A percentile compares a stretch with the other conserved stretches of the same genome.
These are phyloP conservation scores for Ypsolopha sequella DNA, from an alignment of 2,888 invertebrate genomes.

Conservation along the genomic window DNA sequence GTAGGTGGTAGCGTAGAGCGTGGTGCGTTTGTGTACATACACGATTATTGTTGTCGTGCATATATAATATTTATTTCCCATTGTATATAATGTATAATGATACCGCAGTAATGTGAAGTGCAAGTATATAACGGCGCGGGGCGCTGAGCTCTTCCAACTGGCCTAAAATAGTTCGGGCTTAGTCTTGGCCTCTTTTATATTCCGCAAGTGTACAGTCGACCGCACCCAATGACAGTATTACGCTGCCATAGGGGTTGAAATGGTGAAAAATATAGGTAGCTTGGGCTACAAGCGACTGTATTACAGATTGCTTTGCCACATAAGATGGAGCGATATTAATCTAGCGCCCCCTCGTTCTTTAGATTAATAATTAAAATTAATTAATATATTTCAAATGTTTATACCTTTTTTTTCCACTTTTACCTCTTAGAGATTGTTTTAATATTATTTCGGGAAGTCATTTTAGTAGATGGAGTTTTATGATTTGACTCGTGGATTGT, in stretches of 20 bases:
- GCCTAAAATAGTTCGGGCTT: neutral
- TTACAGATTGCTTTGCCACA: too few relatives aligned
- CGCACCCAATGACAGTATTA: too few relatives aligned
- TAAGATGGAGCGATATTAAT: neutral
- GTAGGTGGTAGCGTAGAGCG: conserved; percentile 21
- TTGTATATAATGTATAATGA: conserved; percentile 66
- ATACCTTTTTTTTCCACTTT: conserved; percentile 39
- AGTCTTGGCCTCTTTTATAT: too few relatives aligned
- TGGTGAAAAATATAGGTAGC: too few relatives aligned
- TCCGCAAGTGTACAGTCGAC: too few relatives aligned
- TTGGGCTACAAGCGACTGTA: too few relatives aligned
- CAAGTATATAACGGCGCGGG: conserved; percentile 6
- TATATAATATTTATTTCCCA: conserved; percentile 62
- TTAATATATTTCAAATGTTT: conserved; percentile 56
- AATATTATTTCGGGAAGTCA: conserved; percentile 34
- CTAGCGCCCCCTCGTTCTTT: conserved; percentile 31
- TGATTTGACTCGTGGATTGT: conserved; percentile 29
- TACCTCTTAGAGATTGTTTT: conserved; percentile 55
- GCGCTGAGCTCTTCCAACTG: conserved; percentile 3
- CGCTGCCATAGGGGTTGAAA: too few relatives aligned
- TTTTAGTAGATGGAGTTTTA: conserved; percentile 34
- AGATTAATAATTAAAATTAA: conserved; percentile 33
- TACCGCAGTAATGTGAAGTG: conserved; percentile 3
- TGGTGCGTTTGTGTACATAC: conserved; percentile 51
- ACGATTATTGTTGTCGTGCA: conserved; percentile 49